Base-by-base conservation (phyloP, 1,140 invertebrate genomes). In the Drosophila lowei region DNA sequence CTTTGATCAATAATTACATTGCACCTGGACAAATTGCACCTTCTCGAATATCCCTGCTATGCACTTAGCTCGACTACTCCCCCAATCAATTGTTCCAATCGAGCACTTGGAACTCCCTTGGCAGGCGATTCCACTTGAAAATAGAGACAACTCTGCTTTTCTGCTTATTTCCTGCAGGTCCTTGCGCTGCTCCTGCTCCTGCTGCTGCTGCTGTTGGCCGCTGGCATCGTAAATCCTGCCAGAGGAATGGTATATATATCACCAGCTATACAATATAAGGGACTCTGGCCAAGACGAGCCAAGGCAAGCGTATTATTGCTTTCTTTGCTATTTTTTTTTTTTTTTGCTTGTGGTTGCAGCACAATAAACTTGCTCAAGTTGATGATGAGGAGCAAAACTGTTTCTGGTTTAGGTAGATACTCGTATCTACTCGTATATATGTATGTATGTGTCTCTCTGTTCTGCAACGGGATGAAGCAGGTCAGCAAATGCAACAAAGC, bases 271-370 rank as follows among this genome's bases (percentile, higher is more conserved):
- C 70, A 71, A 76, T 43, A 71, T 71, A 71, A 71, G 47, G 38
- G 71, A 73, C 72, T 74, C 49, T 70, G 23, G 61, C 72, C 44
- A 74, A 77, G 67, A 77, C 66, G 80, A 61, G 66, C 52, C 76
- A 85, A 86, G 81, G 81, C 65, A 75, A 86, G 81, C 83, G 83
- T 88, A 86, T 86, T 86, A 86, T 86, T 88, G 81, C 83, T 78
- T 28, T 44, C 1, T 30, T 23, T 56, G 11, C 11, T 1, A 1
- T 2, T 25, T 0, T 2, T 6, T 23, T 13, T 2, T 28, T 48
- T 55, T 67, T 3, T 8, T 11, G 2, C 15, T 30, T 42, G 34
- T 63, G 74, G 71, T 70, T 72, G 80, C 77, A 71, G 42, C 47
- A 64, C 83, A 86, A 86, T 86, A 81, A 86, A 88, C 86, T 86